Base-by-base conservation (phyloP, 2,888 invertebrate species). In the Dicycla oo region DNA sequence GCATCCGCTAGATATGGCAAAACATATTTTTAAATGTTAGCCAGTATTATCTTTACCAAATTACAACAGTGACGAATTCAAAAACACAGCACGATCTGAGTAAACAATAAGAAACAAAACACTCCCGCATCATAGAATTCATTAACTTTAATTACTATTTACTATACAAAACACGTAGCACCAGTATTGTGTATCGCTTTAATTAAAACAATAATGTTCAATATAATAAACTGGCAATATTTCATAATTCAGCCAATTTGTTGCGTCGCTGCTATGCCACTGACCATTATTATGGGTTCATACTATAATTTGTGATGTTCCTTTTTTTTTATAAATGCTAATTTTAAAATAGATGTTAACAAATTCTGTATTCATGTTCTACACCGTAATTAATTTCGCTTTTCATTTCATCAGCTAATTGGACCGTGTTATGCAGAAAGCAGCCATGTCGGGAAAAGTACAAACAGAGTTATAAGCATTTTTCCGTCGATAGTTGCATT, bases 241-340 rank as follows among this genome's bases (percentile, higher is more conserved):
- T 84, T 86, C 80, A 86, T 77, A 80, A 86, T 86, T 83, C 64
- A 82, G 80, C 84, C 80, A 86, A 86, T 86, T 87, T 87, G 78
- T 69, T 58, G 56, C 54, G 77, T 72, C 69, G 60, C 58, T 54
- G 47, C 51, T 61, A 34, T 51, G 26, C 2, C 56, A 67, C 38
- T 61, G 61, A 40, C 30, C 65, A 67, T 34, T 34, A 40, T 60
- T 40, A 56, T 30, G 57, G 64, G 49, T 40, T 38, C 49, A 34
- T 2, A 73, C 2, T 63, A 34, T 73, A 57, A 58, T 78, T 63
- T 80, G 38, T 60, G 18, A 56, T 45, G 23, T 34, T 43, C 15
- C 23, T 65, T 78, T 56, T 65, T 78, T 56, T 45, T 53, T 23
- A 51, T 3, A 34, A 26, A 54, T 47, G 63, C 40, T 68, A 64